Base-by-base conservation (phyloP, 2,888 invertebrate species). In the Apamea sordens region DNA sequence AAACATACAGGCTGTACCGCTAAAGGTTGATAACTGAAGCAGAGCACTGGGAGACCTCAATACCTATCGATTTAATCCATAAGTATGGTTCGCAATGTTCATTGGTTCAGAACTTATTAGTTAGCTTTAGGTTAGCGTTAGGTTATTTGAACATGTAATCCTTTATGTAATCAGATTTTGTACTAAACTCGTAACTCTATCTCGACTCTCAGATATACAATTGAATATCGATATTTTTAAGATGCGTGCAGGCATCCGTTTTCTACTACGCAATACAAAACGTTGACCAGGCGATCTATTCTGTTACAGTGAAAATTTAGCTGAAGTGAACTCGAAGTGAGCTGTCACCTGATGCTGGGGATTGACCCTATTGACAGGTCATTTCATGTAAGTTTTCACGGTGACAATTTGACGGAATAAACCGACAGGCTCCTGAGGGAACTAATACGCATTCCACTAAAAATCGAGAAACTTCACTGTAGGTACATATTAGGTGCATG, bases 61-160 rank as follows among this genome's bases (percentile, higher is more conserved):
- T 41, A 64, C 10, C 11, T 82, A 82, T 83, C 36, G 28, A 76
- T 65, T 65, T 7, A 59, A 79, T 32, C 15, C 28, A 32, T n/a
- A 56, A 1, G 11, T 59, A 59, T 47, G 13, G 4, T 36, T 71
- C 11, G n/a, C 59, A n/a, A 36, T 63, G 6, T 47, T 59, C 21
- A 21, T 32, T 32, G 10, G 28, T 28, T 47, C 36, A 50, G 36
- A 61, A 50, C 6, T 18, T 24, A 44, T 41, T 18, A 50, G 36
- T 73, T 3, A 15, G 15, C 50, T 36, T 36, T 36, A 36, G 32
- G 32, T 32, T 32, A 32, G 32, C 32, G 32, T 32, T 32, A 21
- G 15, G 15, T 53, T 53, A 32, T n/a, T 75, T 44, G 24, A 44
- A 53, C 13, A 13, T 63, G 13, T 77, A 70, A 32, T 0, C 36